Conservation (phyloP, 2,113 vertebrate genomes). For the Brienomyrus longianalis region DNA sequence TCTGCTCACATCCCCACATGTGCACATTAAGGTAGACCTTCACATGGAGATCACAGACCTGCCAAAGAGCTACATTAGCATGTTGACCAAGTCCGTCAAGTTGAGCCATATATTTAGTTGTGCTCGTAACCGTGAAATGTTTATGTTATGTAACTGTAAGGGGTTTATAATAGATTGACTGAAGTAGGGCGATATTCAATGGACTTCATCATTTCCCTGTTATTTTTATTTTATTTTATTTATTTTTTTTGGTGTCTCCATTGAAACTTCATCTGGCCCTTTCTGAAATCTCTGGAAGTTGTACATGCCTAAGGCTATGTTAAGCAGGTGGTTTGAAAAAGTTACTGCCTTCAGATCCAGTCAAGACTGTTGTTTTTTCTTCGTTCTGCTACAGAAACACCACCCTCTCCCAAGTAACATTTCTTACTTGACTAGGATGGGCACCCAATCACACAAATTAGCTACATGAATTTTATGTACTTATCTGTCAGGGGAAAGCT, state of each 20-base stretch:
- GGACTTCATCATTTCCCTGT: neutral
- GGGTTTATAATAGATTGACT: neutral
- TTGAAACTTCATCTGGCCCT: neutral
- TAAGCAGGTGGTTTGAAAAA: neutral
- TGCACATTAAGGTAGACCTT: neutral
- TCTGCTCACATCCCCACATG: neutral
- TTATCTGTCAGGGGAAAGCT: neutral
- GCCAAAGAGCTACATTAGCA: neutral
- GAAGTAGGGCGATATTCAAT: neutral
- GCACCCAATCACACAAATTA: neutral
- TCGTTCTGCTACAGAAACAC: neutral
- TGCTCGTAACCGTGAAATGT: neutral
- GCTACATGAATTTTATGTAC: neutral
- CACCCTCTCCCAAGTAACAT: neutral
- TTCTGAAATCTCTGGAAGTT: neutral
- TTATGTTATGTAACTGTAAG: neutral
- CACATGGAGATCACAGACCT: neutral
- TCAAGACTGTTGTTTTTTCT: neutral
- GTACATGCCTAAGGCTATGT: neutral
- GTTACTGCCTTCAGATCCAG: neutral
- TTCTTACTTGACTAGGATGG: neutral
- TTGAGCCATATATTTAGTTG: neutral
- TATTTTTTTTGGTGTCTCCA: neutral
- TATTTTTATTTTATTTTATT: neutral
- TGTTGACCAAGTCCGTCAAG: neutral